phyloP scores from a whole-genome alignment of 2,113 vertebrate genomes.

The Cinclus cinclus region DNA sequence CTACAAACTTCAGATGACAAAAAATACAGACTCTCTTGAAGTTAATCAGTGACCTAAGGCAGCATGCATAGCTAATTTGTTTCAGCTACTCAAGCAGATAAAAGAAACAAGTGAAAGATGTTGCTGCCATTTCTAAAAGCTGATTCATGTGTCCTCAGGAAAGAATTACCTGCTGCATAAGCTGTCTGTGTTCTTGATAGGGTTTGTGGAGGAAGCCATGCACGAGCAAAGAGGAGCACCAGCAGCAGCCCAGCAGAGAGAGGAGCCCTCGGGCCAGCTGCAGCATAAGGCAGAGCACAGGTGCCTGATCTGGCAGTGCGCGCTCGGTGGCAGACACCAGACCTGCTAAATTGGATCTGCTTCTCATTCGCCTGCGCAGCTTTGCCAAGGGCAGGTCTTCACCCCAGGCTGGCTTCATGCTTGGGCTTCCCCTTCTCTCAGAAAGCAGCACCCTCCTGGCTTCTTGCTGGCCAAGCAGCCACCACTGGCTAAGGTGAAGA shows the following conservation, averaged over 20 bases:
- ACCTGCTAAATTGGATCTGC: neutral
- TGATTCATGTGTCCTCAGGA: neutral
- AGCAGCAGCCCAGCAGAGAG: neutral
- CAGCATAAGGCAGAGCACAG: accelerated
- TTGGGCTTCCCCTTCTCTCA: neutral
- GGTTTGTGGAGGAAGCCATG: neutral
- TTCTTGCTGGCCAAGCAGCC: neutral
- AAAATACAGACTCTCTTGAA: neutral
- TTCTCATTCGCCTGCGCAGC: neutral
- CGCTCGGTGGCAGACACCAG: accelerated
- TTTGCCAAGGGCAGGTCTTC: neutral
- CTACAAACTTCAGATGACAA: neutral
- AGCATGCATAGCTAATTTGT: neutral
- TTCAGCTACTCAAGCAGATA: neutral
- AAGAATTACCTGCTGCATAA: neutral
- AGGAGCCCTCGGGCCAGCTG: neutral
- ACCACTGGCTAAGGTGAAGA: neutral
- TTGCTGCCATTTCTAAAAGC: neutral
- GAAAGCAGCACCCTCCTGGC: neutral
- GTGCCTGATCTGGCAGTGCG: neutral
- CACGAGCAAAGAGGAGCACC: neutral
- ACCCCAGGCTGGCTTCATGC: neutral
- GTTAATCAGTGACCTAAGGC: neutral
- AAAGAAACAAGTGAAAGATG: neutral
- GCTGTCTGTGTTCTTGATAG: neutral